Evolutionary conservation across 2,797 vertebrate species (phyloP), one percentile per base, ranked within the genome.

Genomic region (Danio albolineatus): DNA sequence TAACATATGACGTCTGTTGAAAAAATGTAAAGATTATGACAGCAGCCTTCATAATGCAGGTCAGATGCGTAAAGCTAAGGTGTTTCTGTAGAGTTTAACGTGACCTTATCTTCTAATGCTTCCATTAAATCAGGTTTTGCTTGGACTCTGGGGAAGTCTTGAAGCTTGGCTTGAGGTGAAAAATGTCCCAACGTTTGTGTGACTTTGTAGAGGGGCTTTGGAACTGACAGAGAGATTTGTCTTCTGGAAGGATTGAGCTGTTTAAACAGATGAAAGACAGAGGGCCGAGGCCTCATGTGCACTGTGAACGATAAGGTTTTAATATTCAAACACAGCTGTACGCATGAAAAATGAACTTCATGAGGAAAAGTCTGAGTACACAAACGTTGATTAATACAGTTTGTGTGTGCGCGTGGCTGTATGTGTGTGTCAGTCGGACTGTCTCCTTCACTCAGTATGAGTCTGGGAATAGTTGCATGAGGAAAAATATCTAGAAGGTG

Each of bases 221-320:
- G 59, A 54, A 49, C 61, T 60, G 67, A 57, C 78, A 38, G 69
- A 80, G 66, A 76, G 59, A 80, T 84, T 79, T 75, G 70, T 59
- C 59, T 79, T 72, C 14, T 36, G 19, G 19, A 79, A 72, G 54
- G 78, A 19, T 78, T 44, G 38, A 79, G 73, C 59, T 77, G 60
- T 80, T 46, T 43, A 38, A 51, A 71, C 57, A 80, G 78, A 82
- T 64, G 71, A 62, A 83, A 82, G 75, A 79, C 21, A 80, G 71
- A 49, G 19, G 56, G 10, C 28, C 36, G 0, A 44, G 16, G 28
- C 44, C 17, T 67, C 46, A 60, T 49, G 38, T 9, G 41, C 6
- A n/a, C 21, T 14, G 59, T 64, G 54, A 73, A 60, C 6, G 65
- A 66, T 49, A 65, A 48, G n/a, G 54, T 10, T 75, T 65, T 43